Percentiles rank a stretch among this genome's conserved stretches.
Evolutionary conservation across 2,888 invertebrate species (phyloP).

Genomic region (Rhopalosiphum nymphaeae): DNA sequence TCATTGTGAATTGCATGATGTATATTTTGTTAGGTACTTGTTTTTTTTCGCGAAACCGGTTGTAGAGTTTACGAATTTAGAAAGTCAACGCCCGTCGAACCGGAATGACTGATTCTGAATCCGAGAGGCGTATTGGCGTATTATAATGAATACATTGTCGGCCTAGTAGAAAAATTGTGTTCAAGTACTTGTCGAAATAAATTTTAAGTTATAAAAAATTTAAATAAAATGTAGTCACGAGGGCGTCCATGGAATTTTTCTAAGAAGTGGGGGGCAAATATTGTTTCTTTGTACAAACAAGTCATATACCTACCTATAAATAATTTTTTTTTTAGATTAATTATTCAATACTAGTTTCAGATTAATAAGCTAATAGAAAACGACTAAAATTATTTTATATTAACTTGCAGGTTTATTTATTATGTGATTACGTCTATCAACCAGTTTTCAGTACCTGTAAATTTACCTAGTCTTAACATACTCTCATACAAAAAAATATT

Average conservation of each 20-base stretch:
- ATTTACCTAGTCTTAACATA: background rate
- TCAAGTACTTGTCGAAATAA: background rate
- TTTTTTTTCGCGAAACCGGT: conserved; percentile 59
- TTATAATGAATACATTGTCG: background rate
- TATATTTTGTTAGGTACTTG: conserved; percentile 44
- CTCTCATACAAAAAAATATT: too few species aligned
- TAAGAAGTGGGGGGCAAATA: background rate
- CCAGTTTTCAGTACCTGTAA: background rate
- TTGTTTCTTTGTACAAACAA: background rate
- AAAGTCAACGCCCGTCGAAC: conserved; percentile 55
- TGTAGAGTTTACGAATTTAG: conserved; percentile 53
- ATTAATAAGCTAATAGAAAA: background rate
- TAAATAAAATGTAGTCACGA: background rate
- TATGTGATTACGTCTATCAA: background rate
- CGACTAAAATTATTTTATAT: background rate
- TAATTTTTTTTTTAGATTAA: background rate
- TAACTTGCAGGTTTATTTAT: background rate
- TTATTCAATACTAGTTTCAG: background rate
- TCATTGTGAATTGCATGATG: conserved; percentile 37
- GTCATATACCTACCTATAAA: background rate
- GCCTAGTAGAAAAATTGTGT: conserved; percentile 31
- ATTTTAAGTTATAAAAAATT: background rate
- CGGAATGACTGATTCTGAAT: conserved; percentile 56
- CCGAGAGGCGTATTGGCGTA: conserved; percentile 17
- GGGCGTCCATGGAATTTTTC: background rate